Conservation (phyloP, 2,888 invertebrate species). For the Microplitis deprimator region DNA sequence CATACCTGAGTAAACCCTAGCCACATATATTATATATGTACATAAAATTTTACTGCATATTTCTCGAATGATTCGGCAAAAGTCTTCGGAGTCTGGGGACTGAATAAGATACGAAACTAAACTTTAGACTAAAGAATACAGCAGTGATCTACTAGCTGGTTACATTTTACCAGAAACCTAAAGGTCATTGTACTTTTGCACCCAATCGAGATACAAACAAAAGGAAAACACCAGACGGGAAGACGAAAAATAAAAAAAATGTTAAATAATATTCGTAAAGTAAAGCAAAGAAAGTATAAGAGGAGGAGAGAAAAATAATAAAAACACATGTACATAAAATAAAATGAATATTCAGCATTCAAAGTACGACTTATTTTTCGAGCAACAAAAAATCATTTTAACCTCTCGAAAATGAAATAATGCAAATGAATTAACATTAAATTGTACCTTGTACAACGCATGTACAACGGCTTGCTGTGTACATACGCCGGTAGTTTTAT, state of each 20-base stretch:
- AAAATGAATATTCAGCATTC: neutral
- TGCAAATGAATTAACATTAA: neutral
- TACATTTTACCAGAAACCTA: neutral
- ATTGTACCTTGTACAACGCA: neutral
- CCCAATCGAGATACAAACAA: constrained; percentile 37
- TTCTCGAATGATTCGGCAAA: no score
- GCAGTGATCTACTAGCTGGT: neutral
- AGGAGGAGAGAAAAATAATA: constrained; percentile 20
- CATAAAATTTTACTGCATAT: no score
- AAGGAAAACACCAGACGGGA: neutral
- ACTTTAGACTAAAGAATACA: no score
- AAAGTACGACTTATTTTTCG: neutral
- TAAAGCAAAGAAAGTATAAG: neutral
- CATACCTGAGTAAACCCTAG: no score
- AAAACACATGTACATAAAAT: neutral
- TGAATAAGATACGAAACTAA: no score
- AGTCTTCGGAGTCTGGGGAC: no score
- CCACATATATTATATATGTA: no score
- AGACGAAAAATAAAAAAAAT: constrained; percentile 2
- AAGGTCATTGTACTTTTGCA: constrained; percentile 30
- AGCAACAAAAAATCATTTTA: neutral
- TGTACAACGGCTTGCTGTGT: neutral
- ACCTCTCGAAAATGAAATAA: neutral
- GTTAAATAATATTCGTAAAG: constrained; percentile 7
- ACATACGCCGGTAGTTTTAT: neutral